Evolutionary conservation across 1,140 invertebrate species (phyloP).

Genomic region (Drosophila guanche): DNA sequence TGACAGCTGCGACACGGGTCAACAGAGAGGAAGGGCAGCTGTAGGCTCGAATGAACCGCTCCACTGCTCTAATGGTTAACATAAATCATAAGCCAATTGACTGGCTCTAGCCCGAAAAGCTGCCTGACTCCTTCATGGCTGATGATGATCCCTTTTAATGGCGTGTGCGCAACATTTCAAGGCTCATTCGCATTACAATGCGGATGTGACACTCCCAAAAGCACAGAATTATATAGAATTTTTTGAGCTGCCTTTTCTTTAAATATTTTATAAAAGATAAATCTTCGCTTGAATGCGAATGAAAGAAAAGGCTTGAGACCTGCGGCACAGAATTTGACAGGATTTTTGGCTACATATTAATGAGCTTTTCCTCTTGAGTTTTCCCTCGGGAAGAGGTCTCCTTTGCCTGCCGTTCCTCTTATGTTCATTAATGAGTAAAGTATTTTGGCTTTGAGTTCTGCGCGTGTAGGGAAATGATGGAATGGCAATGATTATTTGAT

Average conservation of each 20-base stretch:
- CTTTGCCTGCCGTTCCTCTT: neutral
- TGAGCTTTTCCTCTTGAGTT: conserved; percentile 34
- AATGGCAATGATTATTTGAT: conserved; percentile 11
- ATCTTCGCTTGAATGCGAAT: neutral
- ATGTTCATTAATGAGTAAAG: conserved; percentile 46
- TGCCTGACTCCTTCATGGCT: conserved; percentile 48
- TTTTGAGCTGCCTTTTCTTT: conserved; percentile 46
- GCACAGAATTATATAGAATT: conserved; percentile 6
- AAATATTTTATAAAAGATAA: conserved; percentile 49
- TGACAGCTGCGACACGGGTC: conserved; percentile 9
- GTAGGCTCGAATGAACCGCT: conserved; percentile 52
- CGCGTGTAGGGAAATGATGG: conserved; percentile 1
- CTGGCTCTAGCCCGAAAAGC: conserved; percentile 42
- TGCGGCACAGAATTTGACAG: conserved; percentile 11
- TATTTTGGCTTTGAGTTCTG: conserved; percentile 33
- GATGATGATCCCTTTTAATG: conserved; percentile 72
- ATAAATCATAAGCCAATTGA: conserved; percentile 81
- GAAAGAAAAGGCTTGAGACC: conserved; percentile 24
- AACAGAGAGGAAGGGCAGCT: conserved; percentile 8
- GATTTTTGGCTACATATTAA: conserved; percentile 22
- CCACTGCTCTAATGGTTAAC: conserved; percentile 58
- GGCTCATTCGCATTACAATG: conserved; percentile 28
- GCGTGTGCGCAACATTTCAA: conserved; percentile 67
- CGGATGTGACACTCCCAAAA: conserved; percentile 5
- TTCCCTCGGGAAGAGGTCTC: neutral